A percentile compares a stretch with the other conserved stretches of the same genome.
phyloP scores from a whole-genome alignment of 2,113 vertebrate species.

The Pelmatolapia mariae region DNA sequence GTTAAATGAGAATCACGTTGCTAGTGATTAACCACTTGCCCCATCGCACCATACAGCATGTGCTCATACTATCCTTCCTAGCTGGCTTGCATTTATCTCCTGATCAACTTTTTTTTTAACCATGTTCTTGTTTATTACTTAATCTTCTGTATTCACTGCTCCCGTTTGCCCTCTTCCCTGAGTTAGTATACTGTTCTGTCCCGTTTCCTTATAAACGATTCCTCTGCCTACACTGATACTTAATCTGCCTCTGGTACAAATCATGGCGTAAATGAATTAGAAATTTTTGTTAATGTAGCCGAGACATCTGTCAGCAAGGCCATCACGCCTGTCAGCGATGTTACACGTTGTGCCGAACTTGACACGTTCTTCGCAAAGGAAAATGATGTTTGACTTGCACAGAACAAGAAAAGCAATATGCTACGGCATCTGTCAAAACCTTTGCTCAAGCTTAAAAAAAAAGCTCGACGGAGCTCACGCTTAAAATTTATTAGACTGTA shows the following conservation, averaged over 20 bases:
- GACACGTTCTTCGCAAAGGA: not conserved
- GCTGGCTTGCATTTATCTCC: conserved; percentile 14
- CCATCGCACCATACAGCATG: not conserved
- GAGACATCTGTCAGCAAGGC: not conserved
- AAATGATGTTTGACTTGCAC: conserved; percentile 22
- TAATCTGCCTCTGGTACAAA: conserved; percentile 26
- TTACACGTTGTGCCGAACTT: not conserved
- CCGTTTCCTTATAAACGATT: not conserved
- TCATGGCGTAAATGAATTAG: not conserved
- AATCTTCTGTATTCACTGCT: not conserved
- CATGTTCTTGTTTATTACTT: not conserved
- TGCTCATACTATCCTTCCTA: not conserved
- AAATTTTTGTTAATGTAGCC: not conserved
- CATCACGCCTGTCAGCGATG: conserved; percentile 2
- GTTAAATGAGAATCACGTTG: conserved; percentile 82
- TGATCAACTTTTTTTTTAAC: not conserved
- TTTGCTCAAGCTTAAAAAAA: not conserved
- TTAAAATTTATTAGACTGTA: not conserved
- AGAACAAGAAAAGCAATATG: conserved; percentile 56
- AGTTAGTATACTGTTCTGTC: not conserved
- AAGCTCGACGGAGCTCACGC: not conserved
- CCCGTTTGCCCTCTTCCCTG: not conserved
- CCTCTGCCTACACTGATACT: conserved; percentile 34
- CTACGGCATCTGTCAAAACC: not conserved
- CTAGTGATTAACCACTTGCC: conserved; percentile 78